Evolutionary conservation across 2,797 vertebrate genomes (phyloP).

Genomic region (Spinus olivaceus): DNA sequence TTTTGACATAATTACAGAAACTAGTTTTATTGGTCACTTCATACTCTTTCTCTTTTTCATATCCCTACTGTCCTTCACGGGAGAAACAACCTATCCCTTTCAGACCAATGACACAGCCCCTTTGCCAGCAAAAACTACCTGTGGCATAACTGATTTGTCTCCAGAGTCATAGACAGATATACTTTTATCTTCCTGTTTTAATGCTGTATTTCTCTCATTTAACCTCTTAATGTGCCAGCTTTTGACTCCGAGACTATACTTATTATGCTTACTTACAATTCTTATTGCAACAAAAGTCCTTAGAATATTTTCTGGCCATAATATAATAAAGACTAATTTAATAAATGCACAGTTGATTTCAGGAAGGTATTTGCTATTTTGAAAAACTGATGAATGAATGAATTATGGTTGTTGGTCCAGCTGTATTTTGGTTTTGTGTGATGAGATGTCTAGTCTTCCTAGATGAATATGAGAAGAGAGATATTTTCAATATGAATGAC

Average conservation of each 20-base stretch:
- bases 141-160: not conserved
- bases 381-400: not conserved
- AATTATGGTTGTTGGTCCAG: not conserved
- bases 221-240: not conserved
- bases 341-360: not conserved
- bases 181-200: not conserved
- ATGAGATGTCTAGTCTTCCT: not conserved
- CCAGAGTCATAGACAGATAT: rapidly evolving
- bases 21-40: not conserved
- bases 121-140: not conserved
- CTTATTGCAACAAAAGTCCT: not conserved
- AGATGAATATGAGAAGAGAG: not conserved
- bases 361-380: not conserved
- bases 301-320: not conserved
- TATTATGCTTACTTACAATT: not conserved
- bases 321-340: not conserved
- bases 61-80: not conserved
- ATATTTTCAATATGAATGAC: not conserved
- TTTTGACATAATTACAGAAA: not conserved
- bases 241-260: not conserved
- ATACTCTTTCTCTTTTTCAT: not conserved
- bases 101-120: not conserved
- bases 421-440: not conserved
- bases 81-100: not conserved
- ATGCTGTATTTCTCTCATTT: not conserved